These are phyloP conservation scores for Parnassius smintheus DNA, from an alignment of 2,888 invertebrate species.

Conservation along the genomic window DNA sequence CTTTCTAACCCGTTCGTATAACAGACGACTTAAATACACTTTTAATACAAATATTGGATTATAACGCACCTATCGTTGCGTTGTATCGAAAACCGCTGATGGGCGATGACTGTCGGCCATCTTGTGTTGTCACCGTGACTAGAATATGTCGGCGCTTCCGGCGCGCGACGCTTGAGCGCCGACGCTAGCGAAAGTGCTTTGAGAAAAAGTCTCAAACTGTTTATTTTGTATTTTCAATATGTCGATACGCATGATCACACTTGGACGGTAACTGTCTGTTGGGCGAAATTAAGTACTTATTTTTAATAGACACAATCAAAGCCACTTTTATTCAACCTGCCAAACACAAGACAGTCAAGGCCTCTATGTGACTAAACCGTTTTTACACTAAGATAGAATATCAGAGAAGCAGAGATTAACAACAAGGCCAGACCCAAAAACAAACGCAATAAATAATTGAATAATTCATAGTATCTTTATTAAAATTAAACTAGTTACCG, in stretches of 20 bases:
- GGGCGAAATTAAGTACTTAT: background rate
- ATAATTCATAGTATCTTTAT: too few relatives aligned
- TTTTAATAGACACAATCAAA: background rate
- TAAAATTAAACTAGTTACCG: too few relatives aligned
- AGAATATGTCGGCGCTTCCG: slow-evolving; percentile 20
- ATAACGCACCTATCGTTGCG: background rate
- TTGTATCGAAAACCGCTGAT: slow-evolving; percentile 33
- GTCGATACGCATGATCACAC: background rate
- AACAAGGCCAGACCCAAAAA: too few relatives aligned
- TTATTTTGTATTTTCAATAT: slow-evolving; percentile 5
- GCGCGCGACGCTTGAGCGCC: slow-evolving; percentile 2
- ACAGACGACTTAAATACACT: background rate
- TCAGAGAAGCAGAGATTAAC: too few relatives aligned
- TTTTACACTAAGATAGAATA: too few relatives aligned
- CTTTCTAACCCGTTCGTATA: slow-evolving; percentile 1
- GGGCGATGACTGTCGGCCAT: slow-evolving; percentile 40
- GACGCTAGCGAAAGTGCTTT: slow-evolving; percentile 17
- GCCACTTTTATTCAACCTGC: too few relatives aligned
- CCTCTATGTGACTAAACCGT: too few relatives aligned
- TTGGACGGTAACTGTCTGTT: background rate
- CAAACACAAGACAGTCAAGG: too few relatives aligned
- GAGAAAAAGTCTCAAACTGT: slow-evolving; percentile 1
- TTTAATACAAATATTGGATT: slow-evolving; percentile 9
- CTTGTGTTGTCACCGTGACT: slow-evolving; percentile 41
- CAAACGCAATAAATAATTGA: too few relatives aligned